Evolutionary conservation across 2,113 vertebrate genomes (phyloP).

Genomic region (Saccopteryx bilineata): DNA sequence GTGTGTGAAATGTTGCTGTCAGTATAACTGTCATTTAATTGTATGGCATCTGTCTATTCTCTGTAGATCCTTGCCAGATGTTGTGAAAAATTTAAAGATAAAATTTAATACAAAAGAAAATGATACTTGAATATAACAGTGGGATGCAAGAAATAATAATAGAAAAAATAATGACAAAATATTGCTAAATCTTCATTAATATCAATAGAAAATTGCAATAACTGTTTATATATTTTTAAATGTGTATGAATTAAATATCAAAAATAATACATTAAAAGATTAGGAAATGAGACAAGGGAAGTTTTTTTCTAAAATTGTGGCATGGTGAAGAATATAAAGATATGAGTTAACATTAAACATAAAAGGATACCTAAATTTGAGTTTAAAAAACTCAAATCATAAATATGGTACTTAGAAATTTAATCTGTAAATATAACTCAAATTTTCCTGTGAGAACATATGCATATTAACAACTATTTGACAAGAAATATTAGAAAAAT

Average conservation of each 20-base stretch:
- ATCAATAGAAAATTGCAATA: background rate
- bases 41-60: background rate
- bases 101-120: slow-evolving; percentile 1
- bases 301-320: background rate
- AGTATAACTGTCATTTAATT: background rate
- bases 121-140: background rate
- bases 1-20: background rate
- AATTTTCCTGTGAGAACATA: background rate
- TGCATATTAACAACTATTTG: background rate
- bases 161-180: background rate
- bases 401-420: background rate
- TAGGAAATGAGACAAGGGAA: fast-evolving
- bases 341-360: background rate
- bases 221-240: background rate
- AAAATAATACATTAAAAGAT: background rate
- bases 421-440: background rate
- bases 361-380: background rate
- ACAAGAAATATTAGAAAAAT: background rate
- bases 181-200: background rate
- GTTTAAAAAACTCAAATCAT: background rate
- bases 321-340: background rate
- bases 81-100: background rate
- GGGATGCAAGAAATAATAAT: background rate
- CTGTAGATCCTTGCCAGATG: background rate
- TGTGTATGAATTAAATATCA: background rate